Base-by-base conservation (phyloP, 2,113 vertebrate genomes). In the Ranitomeya variabilis region DNA sequence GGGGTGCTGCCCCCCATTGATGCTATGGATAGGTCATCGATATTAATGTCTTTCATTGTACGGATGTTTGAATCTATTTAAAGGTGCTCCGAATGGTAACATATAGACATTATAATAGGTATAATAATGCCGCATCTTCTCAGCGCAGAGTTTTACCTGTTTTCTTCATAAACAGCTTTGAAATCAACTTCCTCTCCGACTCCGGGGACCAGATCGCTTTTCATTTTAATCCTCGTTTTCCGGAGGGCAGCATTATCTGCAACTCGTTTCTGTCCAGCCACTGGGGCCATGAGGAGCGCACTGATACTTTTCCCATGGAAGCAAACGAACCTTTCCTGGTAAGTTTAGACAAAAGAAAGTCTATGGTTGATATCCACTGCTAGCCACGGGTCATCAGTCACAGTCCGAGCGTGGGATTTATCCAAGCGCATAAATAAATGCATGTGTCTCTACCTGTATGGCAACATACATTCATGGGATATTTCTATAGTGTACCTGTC, bases 211-310 rank as follows among this genome's bases (percentile, higher is more conserved):
- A 92, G 88, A 94, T 96, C 0, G 94, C 94, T 90, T 95, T 97
- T 87, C 96, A 96, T 80, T 91, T 96, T 51, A 97, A 96, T 87
- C 95, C 95, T 4, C 92, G 91, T 64, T 96, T 96, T 90, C 86
- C 91, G 80, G 94, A 94, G 9, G 92, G 94, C 69, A 94, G 90
- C 37, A 88, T 96, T 0, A 0, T 96, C 92, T 95, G 95, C 91
- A 96, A 95, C 45, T 92, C 95, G 57, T 96, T 95, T 91, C 92
- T 95, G 12, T 90, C 90, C 6, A 94, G 92, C 86, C 87, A 14
- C 73, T 96, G 96, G 96, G 96, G 95, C 51, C 89, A 93, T 54
- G 96, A 96, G 90, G 95, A 96, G 83, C 91, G 93, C n/a, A 93
- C 92, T 55, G 91, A 45, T 1, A 80, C 89, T 86, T 95, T 96